These are phyloP conservation scores for Nipponia nippon DNA, from an alignment of 2,113 vertebrate species.

Conservation along the genomic window DNA sequence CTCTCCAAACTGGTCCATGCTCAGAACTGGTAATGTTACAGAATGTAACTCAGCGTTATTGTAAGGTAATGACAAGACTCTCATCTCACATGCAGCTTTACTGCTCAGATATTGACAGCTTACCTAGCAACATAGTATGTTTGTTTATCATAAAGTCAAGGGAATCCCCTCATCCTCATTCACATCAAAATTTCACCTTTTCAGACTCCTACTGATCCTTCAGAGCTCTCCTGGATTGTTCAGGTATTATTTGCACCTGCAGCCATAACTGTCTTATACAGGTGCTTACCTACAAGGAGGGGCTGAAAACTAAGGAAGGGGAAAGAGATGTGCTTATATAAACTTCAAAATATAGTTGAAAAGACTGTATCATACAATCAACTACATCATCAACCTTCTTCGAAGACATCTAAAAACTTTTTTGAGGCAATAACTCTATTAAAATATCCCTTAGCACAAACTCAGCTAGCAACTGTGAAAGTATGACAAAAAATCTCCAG, in stretches of 20 bases:
- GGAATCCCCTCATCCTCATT: neutral
- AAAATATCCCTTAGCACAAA: neutral
- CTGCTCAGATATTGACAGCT: neutral
- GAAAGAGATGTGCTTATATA: neutral
- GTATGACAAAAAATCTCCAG: neutral
- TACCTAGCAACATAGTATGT: neutral
- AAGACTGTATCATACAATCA: neutral
- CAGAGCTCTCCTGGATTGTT: neutral
- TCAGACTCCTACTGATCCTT: neutral
- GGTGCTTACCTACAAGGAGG: neutral
- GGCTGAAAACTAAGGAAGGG: neutral
- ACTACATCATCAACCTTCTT: neutral
- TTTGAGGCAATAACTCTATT: neutral
- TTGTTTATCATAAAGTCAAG: neutral
- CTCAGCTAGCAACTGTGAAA: neutral
- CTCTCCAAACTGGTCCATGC: neutral
- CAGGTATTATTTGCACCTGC: neutral
- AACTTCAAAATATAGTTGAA: neutral
- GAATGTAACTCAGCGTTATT: neutral
- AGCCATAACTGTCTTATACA: neutral
- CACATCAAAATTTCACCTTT: neutral
- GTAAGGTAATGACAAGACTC: neutral
- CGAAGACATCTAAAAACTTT: neutral
- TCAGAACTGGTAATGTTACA: neutral
- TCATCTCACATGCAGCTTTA: neutral